Evolutionary conservation across 2,888 invertebrate species (phyloP).

Genomic region (Eupithecia inturbata): DNA sequence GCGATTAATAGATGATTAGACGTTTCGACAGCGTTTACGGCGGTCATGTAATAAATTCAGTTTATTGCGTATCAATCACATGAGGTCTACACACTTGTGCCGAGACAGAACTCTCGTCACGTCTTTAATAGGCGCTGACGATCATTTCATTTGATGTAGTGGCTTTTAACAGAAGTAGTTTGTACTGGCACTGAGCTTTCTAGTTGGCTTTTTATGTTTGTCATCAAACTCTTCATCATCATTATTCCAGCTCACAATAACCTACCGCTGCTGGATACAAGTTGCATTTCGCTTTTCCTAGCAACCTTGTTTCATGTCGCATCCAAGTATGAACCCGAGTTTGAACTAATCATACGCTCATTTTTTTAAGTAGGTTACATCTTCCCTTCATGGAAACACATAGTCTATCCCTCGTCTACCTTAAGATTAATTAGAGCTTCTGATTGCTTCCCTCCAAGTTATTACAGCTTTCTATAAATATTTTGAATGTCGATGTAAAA

Average conservation of each 20-base stretch:
- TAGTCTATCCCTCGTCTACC: too few relatives aligned
- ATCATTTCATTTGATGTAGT: slow-evolving; percentile 4
- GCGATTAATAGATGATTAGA: slow-evolving; percentile 80
- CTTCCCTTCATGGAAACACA: too few relatives aligned
- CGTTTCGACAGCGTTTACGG: slow-evolving; percentile 71
- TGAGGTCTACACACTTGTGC: slow-evolving; percentile 37
- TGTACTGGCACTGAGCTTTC: not conserved
- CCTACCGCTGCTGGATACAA: not conserved
- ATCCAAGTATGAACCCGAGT: not conserved
- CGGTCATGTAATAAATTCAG: slow-evolving; percentile 75
- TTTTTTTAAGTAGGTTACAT: not conserved
- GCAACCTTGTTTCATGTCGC: not conserved
- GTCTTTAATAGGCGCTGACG: not conserved
- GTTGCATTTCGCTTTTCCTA: not conserved
- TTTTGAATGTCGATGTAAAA: not conserved
- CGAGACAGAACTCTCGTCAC: slow-evolving; percentile 20
- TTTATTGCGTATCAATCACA: slow-evolving; percentile 79
- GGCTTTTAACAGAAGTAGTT: slow-evolving; percentile 7
- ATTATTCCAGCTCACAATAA: not conserved
- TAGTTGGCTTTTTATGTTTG: not conserved
- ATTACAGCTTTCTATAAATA: not conserved
- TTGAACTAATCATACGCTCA: not conserved
- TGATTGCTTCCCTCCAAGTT: not conserved
- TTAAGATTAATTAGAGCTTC: not conserved
- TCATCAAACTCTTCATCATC: not conserved